phyloP scores from a whole-genome alignment of 2,888 invertebrate genomes.

The Eumerus sabulonum region DNA sequence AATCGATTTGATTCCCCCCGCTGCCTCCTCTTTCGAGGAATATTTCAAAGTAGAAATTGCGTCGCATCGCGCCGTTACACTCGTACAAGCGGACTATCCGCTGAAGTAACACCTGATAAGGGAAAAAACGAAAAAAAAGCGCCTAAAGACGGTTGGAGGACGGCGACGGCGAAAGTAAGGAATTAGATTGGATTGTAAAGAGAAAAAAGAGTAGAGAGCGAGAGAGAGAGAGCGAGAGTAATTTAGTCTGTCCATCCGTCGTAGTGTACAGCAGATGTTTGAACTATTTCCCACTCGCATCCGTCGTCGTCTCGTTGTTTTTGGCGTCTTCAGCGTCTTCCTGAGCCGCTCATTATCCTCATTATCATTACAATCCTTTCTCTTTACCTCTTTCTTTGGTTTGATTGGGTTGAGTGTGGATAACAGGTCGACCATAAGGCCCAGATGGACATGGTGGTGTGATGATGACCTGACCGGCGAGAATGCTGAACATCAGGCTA shows the following conservation, averaged over 20 bases:
- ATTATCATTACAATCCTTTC: constrained; percentile 68
- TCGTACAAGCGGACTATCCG: background rate
- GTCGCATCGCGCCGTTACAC: constrained; percentile 26
- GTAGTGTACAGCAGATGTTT: constrained; percentile 63
- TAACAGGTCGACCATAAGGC: constrained; percentile 61
- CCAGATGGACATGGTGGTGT: constrained; percentile 32
- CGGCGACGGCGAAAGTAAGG: too few relatives aligned
- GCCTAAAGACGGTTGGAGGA: too few relatives aligned
- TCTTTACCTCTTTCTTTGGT: constrained; percentile 37
- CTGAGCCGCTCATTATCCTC: constrained; percentile 63
- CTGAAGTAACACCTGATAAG: constrained; percentile 62
- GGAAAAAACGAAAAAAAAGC: constrained; percentile 22
- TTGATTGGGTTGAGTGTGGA: constrained; percentile 25
- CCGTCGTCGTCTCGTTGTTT: constrained; percentile 4
- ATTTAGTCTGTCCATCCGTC: constrained; percentile 42
- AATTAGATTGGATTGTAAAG: constrained; percentile 41
- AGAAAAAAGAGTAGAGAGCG: constrained; percentile 28
- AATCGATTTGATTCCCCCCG: constrained; percentile 12
- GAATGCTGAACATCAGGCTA: constrained; percentile 11
- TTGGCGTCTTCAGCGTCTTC: constrained; percentile 23
- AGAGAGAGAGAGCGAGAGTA: constrained; percentile 50
- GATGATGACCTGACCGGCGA: constrained; percentile 54
- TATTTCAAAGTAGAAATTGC: constrained; percentile 37
- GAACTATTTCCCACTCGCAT: constrained; percentile 47
- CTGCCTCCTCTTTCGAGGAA: constrained; percentile 16